Evolutionary conservation across 2,888 invertebrate species (phyloP).

Genomic region (Tenthredo mesomela): DNA sequence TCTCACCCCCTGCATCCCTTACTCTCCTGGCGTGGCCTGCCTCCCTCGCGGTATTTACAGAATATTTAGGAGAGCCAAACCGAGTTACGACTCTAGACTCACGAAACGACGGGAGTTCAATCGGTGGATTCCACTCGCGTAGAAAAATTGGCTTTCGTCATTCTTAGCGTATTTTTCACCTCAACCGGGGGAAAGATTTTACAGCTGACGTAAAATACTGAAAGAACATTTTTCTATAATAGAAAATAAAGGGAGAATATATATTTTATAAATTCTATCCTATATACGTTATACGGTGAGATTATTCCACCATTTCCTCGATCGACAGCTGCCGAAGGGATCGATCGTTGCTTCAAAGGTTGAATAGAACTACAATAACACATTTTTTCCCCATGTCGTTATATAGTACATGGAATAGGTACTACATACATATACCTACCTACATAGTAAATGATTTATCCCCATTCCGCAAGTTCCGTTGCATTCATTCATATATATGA

Average conservation of each 20-base stretch:
- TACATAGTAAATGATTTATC: background rate
- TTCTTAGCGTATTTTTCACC: background rate
- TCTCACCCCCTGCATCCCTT: slow-evolving; percentile 53
- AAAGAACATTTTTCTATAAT: slow-evolving; percentile 18
- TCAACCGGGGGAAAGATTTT: slow-evolving; percentile 16
- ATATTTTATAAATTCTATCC: background rate
- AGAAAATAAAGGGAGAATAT: background rate
- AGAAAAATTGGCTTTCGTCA: slow-evolving; percentile 41
- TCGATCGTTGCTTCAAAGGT: background rate
- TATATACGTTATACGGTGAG: background rate
- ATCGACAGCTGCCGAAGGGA: background rate
- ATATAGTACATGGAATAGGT: background rate
- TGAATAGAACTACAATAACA: background rate
- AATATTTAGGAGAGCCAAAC: slow-evolving; percentile 51
- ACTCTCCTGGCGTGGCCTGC: slow-evolving; percentile 1
- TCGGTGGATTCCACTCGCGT: slow-evolving; percentile 16
- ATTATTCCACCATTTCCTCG: background rate
- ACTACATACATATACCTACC: background rate
- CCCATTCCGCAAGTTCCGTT: background rate
- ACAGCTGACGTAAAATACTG: background rate
- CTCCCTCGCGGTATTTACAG: slow-evolving; percentile 50
- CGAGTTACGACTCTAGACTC: slow-evolving; percentile 42
- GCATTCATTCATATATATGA: background rate
- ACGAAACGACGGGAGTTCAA: slow-evolving; percentile 25
- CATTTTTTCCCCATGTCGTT: background rate